phyloP scores from a whole-genome alignment of 2,888 invertebrate species.

The Xylota segnis region DNA sequence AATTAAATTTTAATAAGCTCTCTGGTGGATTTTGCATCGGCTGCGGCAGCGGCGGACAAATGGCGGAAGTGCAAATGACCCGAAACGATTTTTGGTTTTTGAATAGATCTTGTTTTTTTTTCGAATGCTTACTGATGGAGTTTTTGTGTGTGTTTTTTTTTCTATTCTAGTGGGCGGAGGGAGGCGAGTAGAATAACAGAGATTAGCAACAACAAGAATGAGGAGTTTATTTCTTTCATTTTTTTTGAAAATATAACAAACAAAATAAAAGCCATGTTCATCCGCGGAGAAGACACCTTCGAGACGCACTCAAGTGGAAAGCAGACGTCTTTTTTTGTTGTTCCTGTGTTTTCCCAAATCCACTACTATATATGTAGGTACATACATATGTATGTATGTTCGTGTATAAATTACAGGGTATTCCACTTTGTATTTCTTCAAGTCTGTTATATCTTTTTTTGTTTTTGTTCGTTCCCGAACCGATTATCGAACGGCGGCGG shows the following conservation, averaged over 20 bases:
- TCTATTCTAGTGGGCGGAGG: neutral
- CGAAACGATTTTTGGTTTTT: conserved; percentile 53
- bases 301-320: conserved; percentile 56
- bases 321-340: conserved; percentile 36
- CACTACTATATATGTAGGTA: neutral
- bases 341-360: conserved; percentile 6
- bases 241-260: conserved; percentile 13
- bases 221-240: conserved; percentile 4
- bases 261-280: conserved; percentile 44
- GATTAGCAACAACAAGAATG: conserved; percentile 35
- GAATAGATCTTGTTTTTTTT: conserved; percentile 5
- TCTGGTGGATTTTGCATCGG: conserved; percentile 54
- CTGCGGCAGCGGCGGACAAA: conserved; percentile 3
- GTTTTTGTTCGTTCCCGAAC: neutral
- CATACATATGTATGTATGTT: too few relatives aligned
- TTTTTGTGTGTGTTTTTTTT: neutral
- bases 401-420: conserved; percentile 30
- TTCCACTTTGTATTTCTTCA: conserved; percentile 35
- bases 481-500: conserved; percentile 43
- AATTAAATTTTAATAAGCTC: conserved; percentile 57
- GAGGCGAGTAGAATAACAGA: conserved; percentile 21
- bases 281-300: conserved; percentile 51
- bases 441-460: neutral
- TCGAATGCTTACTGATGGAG: conserved; percentile 11
- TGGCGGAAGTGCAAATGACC: conserved; percentile 74